phyloP scores from a whole-genome alignment of 2,888 invertebrate species.

The Drosophila dives region DNA sequence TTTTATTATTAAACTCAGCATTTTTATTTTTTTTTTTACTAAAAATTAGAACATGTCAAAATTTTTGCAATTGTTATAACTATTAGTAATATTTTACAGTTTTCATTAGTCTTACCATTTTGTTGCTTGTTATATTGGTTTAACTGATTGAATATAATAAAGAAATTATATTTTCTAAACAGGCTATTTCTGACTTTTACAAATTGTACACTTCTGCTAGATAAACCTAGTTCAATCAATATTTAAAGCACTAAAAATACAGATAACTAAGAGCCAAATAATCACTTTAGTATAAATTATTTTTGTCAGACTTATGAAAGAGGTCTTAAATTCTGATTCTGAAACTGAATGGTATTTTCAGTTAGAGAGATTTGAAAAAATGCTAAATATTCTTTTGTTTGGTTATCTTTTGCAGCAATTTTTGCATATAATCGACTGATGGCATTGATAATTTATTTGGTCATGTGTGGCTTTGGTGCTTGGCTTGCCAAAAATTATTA shows the following conservation, averaged over 20 bases:
- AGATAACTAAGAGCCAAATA: not conserved
- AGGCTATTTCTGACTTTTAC: not conserved
- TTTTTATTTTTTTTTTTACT: not conserved
- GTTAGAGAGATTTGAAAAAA: not conserved
- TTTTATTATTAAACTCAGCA: not conserved
- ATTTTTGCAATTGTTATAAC: not conserved
- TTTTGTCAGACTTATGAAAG: not conserved
- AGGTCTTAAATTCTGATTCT: not conserved
- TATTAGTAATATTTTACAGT: not conserved
- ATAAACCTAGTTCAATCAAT: not conserved
- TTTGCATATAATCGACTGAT: slow-evolving; percentile 22
- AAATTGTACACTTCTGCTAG: not conserved
- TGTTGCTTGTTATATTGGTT: not conserved
- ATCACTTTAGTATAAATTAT: not conserved
- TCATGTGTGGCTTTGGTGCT: slow-evolving; percentile 1
- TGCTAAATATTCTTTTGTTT: not conserved
- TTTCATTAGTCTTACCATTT: not conserved
- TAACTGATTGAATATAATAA: not conserved
- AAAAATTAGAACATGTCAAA: not conserved
- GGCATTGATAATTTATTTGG: slow-evolving; percentile 41
- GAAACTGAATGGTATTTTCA: not conserved
- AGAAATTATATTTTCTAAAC: not conserved
- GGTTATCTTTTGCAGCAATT: slow-evolving; percentile 18
- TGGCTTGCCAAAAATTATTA: slow-evolving; percentile 39
- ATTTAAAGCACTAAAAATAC: not conserved